These are phyloP conservation scores for human DNA, from an alignment of 2,113 vertebrate genomes.

Conservation along the genomic window GRCh38 chr7:34529501-34530000, in stretches of 20 bases:
- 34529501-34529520: too few relatives aligned
- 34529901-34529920: not conserved
- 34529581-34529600: too few relatives aligned
- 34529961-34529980: not conserved
- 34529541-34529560: too few relatives aligned
- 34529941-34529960: not conserved
- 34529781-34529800: not conserved
- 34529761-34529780: not conserved
- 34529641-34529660: too few relatives aligned
- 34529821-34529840: not conserved
- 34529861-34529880: not conserved
- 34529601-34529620: too few relatives aligned
- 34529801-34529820: not conserved
- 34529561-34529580: too few relatives aligned
- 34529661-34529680: too few relatives aligned
- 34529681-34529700: not conserved
- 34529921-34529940: not conserved
- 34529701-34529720: not conserved
- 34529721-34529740: not conserved
- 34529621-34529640: too few relatives aligned
- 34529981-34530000: not conserved
- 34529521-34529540: too few relatives aligned
- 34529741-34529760: not conserved
- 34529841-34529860: not conserved
- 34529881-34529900: not conserved